Conservation (phyloP, 2,797 vertebrate genomes). For the Paramormyrops hopkinsi region DNA sequence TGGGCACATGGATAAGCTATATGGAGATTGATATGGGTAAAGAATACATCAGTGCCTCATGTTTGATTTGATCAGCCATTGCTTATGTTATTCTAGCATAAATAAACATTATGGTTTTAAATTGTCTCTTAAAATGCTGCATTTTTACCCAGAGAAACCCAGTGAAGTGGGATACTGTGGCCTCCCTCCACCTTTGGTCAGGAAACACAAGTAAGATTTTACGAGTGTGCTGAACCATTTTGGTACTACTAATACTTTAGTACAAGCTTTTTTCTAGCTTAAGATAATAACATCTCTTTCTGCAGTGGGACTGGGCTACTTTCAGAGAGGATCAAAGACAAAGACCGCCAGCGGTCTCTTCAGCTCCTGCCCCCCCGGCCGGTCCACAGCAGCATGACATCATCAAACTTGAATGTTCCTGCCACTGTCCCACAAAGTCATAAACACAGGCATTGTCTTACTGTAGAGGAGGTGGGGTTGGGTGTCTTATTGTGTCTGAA, state of each 20-base stretch:
- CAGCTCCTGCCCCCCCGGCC: constrained; percentile 57
- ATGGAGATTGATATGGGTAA: constrained; percentile 65
- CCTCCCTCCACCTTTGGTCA: constrained; percentile 48
- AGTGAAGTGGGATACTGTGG: constrained; percentile 43
- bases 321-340: constrained; percentile 45
- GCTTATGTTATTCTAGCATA: neutral
- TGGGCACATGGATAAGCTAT: constrained; percentile 50
- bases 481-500: neutral
- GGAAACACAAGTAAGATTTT: constrained; percentile 56
- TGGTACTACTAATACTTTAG: neutral
- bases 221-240: neutral
- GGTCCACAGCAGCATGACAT: constrained; percentile 30
- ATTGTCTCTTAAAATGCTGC: neutral
- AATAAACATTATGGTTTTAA: neutral
- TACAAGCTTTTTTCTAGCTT: neutral
- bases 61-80: neutral
- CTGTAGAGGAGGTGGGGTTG: constrained; percentile 64
- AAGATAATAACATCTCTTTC: constrained; percentile 14
- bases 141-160: constrained; percentile 51
- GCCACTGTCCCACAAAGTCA: constrained; percentile 45
- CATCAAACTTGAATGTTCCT: constrained; percentile 34
- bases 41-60: constrained; percentile 17
- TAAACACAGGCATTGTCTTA: constrained; percentile 58
- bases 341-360: constrained; percentile 52
- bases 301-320: constrained; percentile 39